Percentiles rank a stretch among this genome's conserved stretches.
Evolutionary conservation across 1,140 invertebrate species (phyloP).

Genomic region (Cydia splendana): DNA sequence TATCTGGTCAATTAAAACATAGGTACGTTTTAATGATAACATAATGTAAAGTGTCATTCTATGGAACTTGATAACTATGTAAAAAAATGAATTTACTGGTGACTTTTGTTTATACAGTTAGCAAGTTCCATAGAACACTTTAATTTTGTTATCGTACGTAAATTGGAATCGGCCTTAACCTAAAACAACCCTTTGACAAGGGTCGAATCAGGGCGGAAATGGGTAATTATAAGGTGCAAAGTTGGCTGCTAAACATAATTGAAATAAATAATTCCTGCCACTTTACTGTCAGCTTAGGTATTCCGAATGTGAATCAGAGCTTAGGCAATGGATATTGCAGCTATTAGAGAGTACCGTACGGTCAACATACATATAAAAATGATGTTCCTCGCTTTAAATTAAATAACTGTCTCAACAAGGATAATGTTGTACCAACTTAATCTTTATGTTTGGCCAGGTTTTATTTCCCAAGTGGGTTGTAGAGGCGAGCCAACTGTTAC

Average conservation of each 20-base stretch:
- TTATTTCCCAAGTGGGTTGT: slow-evolving; percentile 21
- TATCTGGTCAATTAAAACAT: too few species aligned
- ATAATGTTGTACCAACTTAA: not conserved
- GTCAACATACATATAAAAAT: too few species aligned
- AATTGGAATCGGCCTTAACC: not conserved
- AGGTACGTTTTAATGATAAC: too few species aligned
- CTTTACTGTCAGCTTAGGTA: slow-evolving; percentile 12
- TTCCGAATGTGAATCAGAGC: not conserved
- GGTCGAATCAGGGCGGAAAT: not conserved
- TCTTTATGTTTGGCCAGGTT: slow-evolving; percentile 16
- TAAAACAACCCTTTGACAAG: slow-evolving; percentile 26
- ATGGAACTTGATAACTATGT: too few species aligned
- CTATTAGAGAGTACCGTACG: too few species aligned
- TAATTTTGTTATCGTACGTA: too few species aligned
- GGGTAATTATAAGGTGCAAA: slow-evolving; percentile 20
- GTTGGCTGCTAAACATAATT: slow-evolving; percentile 26
- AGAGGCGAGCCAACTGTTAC: not conserved
- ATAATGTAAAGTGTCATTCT: too few species aligned
- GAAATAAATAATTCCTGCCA: slow-evolving; percentile 28
- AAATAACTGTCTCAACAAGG: not conserved
- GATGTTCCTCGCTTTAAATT: not conserved
- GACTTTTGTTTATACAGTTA: too few species aligned
- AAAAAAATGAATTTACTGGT: too few species aligned
- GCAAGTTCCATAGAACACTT: too few species aligned
- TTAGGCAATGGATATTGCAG: not conserved